Evolutionary conservation across 2,113 vertebrate species (phyloP).

Genomic region (Otus sunia): DNA sequence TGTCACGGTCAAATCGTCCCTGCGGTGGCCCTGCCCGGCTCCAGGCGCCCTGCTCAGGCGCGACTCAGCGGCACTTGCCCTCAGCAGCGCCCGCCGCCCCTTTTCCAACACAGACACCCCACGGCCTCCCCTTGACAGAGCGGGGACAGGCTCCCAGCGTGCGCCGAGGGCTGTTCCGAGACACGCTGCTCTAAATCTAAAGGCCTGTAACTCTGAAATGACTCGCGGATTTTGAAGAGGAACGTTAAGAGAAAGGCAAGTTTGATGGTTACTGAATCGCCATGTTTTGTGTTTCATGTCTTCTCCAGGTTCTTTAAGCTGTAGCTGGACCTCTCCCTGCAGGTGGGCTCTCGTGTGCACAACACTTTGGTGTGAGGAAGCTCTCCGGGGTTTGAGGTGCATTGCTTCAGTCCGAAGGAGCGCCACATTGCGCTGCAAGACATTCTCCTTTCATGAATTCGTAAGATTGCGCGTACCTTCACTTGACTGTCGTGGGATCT

Average conservation of each 20-base stretch:
- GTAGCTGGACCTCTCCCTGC: background rate
- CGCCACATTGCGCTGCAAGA: fast-evolving
- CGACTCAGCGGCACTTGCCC: too few species aligned
- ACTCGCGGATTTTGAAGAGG: background rate
- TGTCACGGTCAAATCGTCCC: fast-evolving
- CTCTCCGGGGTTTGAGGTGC: background rate
- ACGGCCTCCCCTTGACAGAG: background rate
- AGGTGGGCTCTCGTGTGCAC: fast-evolving
- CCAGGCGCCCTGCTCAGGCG: too few species aligned
- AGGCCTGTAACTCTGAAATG: background rate
- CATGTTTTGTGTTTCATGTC: background rate
- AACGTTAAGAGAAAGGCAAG: background rate
- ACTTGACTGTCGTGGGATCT: background rate
- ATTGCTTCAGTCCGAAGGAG: background rate
- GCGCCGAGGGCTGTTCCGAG: background rate
- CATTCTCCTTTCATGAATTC: background rate
- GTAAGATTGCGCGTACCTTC: background rate
- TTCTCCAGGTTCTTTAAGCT: background rate
- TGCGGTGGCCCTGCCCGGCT: background rate
- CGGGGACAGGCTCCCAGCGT: background rate
- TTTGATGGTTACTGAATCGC: background rate
- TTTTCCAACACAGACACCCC: background rate
- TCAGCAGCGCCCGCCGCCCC: too few species aligned
- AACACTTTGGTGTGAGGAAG: background rate
- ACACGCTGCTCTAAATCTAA: background rate